These are phyloP conservation scores for Automeris io DNA, from an alignment of 2,888 invertebrate genomes.

Conservation along the genomic window DNA sequence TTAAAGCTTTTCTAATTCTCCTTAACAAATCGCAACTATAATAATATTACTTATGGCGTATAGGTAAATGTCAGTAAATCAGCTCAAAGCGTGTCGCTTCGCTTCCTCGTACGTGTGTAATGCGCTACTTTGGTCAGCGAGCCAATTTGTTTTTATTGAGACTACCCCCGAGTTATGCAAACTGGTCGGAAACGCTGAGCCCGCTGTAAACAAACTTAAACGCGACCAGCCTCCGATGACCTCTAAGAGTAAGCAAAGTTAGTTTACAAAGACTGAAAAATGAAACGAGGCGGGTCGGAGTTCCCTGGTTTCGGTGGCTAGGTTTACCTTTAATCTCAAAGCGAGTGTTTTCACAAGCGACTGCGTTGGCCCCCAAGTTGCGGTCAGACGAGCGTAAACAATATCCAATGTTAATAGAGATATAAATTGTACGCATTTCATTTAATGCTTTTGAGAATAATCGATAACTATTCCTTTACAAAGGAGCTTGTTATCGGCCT, in stretches of 20 bases:
- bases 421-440: constrained; percentile 68
- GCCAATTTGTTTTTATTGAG: constrained; percentile 76
- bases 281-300: constrained; percentile 28
- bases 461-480: constrained; percentile 50
- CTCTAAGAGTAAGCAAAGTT: constrained; percentile 18
- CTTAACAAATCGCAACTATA: constrained; percentile 32
- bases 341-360: constrained; percentile 68
- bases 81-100: constrained; percentile 58
- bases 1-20: constrained; percentile 20
- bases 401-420: constrained; percentile 72
- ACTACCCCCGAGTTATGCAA: constrained; percentile 74
- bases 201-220: constrained; percentile 68
- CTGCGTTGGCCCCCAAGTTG: constrained; percentile 55
- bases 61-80: constrained; percentile 62
- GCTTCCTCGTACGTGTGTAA: constrained; percentile 73
- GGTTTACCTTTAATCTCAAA: constrained; percentile 68
- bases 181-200: constrained; percentile 70
- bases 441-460: constrained; percentile 66
- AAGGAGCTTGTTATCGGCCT: constrained; percentile 49
- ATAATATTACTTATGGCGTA: constrained; percentile 10
- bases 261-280: constrained; percentile 19
- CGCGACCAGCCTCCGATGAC: constrained; percentile 42
- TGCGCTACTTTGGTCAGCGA: constrained; percentile 62
- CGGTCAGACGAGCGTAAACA: constrained; percentile 66
- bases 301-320: constrained; percentile 37